These are phyloP conservation scores for Brenthis hecate DNA, from an alignment of 2,888 invertebrate genomes.

Conservation along the genomic window DNA sequence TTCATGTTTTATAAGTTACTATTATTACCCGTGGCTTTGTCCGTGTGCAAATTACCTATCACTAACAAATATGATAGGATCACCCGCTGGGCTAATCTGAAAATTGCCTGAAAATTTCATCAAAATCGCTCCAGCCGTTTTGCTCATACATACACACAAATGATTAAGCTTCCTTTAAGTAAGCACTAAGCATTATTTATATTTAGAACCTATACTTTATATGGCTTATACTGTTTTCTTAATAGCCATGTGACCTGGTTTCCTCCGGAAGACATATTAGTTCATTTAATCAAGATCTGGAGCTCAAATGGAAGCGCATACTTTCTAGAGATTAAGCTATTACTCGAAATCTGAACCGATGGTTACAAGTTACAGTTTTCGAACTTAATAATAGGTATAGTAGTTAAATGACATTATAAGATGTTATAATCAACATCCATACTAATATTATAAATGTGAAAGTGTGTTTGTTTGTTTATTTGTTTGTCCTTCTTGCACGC, in stretches of 20 bases:
- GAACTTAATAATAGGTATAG: conserved; percentile 15
- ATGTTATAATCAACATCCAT: background rate
- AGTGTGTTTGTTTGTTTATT: too few relatives aligned
- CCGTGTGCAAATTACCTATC: too few relatives aligned
- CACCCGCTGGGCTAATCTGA: too few relatives aligned
- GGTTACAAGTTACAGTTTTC: conserved; percentile 11
- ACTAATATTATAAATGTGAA: too few relatives aligned
- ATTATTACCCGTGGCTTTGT: too few relatives aligned
- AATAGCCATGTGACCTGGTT: conserved; percentile 14
- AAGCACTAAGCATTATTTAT: background rate
- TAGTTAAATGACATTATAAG: background rate
- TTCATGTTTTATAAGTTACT: too few relatives aligned
- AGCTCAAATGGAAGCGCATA: conserved; percentile 21
- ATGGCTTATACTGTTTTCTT: conserved; percentile 10
- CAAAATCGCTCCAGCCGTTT: too few relatives aligned
- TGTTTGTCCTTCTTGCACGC: too few relatives aligned
- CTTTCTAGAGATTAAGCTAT: conserved; percentile 23
- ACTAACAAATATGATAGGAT: too few relatives aligned
- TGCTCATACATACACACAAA: background rate
- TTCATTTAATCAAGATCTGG: conserved; percentile 22
- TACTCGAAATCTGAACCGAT: conserved; percentile 20
- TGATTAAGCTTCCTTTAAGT: background rate
- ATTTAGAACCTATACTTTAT: background rate
- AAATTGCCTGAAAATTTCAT: too few relatives aligned
- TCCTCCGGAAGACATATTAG: conserved; percentile 19